These are phyloP conservation scores for Siniperca knerii DNA, from an alignment of 2,113 vertebrate species.

Conservation along the genomic window DNA sequence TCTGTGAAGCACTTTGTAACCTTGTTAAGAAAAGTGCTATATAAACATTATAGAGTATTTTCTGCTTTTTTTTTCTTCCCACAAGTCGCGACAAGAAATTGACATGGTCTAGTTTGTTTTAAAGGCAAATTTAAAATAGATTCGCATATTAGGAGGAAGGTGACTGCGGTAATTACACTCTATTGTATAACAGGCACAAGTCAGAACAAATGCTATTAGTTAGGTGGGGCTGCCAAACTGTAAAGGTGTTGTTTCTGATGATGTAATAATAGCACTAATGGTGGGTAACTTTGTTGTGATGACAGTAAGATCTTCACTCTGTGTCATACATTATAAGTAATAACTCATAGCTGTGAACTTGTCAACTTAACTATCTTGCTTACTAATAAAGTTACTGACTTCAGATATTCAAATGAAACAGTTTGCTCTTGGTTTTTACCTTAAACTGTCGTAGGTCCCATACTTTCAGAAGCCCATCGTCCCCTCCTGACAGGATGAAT, in stretches of 20 bases:
- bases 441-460: constrained; percentile 94
- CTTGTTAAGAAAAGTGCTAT: too few species aligned
- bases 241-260: neutral
- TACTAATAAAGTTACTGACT: neutral
- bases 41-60: neutral
- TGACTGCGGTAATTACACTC: neutral
- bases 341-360: neutral
- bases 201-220: constrained; percentile 11
- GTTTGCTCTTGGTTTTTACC: constrained; percentile 73
- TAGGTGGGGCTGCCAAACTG: neutral
- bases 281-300: neutral
- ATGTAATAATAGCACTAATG: neutral
- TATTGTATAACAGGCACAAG: constrained; percentile 9
- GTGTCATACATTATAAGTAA: neutral
- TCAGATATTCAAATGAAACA: neutral
- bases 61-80: too few species aligned
- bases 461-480: constrained; percentile 90
- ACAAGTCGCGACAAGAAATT: neutral
- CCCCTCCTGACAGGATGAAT: constrained; percentile 91
- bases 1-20: too few species aligned
- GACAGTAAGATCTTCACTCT: neutral
- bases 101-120: neutral
- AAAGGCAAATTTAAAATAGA: neutral
- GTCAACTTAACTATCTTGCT: neutral
- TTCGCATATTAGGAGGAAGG: neutral